Evolutionary conservation across 2,113 vertebrate genomes (phyloP), one percentile per base, ranked within the genome.

Genomic region (Bufo bufo): DNA sequence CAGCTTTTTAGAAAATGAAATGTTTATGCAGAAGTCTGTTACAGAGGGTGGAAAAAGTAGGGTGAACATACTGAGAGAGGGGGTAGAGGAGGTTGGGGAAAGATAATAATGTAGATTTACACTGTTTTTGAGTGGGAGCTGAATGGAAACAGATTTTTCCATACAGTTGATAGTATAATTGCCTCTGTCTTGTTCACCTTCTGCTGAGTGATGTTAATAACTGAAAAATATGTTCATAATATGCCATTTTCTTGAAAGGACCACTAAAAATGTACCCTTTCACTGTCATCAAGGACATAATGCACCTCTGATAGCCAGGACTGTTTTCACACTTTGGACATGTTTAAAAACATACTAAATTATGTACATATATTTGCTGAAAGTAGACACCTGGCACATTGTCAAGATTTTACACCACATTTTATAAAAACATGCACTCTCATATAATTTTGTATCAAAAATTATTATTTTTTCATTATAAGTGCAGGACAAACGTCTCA

Each of bases 51-150:
- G 80, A 65, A 63, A 65, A 65, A 82, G 49, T 84, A 69, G 65
- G 82, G 47, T 52, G 82, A 84, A 69, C 82, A 84, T 84, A 84
- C 82, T 84, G 82, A 69, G 82, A 50, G 82, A 71, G 82, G 82
- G 82, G 82, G 82, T 65, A 84, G 82, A 69, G 20, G 16, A 71
- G 82, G 82, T 84, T 65, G 78, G 65, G 65, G 65, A 84, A 65
- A 84, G 82, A 84, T 84, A 84, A 84, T 84, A 52, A 71, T 71
- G 65, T 71, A 84, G 82, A 71, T 65, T 54, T 84, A 17, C 50
- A 84, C 82, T n/a, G 82, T 54, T 84, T 69, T 54, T 69, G 63
- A 84, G 82, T 84, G 82, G 82, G 82, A 84, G 82, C 49, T 71
- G 63, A 69, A 47, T 71, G 82, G 49, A 84, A 84, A 84, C 65